These are phyloP conservation scores for Ectropis crepuscularia DNA, from an alignment of 2,888 invertebrate species.

Conservation along the genomic window DNA sequence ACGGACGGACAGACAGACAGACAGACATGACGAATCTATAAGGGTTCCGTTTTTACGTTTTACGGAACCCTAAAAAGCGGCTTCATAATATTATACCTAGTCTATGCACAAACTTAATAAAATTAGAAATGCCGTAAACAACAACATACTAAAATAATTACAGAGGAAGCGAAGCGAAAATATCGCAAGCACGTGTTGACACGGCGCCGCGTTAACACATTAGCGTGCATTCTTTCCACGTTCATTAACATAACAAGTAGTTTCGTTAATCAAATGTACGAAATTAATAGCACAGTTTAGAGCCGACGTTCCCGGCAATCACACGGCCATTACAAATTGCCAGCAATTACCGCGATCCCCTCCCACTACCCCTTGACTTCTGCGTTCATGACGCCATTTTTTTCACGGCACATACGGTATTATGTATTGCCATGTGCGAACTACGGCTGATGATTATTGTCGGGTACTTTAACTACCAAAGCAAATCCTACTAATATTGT, in stretches of 20 bases:
- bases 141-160: slow-evolving; percentile 70
- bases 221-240: slow-evolving; percentile 81
- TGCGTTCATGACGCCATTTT: slow-evolving; percentile 63
- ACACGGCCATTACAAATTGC: slow-evolving; percentile 83
- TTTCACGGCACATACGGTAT: slow-evolving; percentile 59
- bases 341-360: slow-evolving; percentile 76
- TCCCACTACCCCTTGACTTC: slow-evolving; percentile 57
- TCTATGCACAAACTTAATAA: not conserved
- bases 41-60: no score
- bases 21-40: no score
- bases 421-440: slow-evolving; percentile 19
- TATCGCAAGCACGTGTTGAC: slow-evolving; percentile 80
- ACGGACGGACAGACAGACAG: no score
- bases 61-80: no score
- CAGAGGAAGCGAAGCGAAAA: slow-evolving; percentile 68
- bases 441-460: not conserved
- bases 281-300: slow-evolving; percentile 84
- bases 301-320: slow-evolving; percentile 80
- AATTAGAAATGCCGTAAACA: slow-evolving; percentile 53
- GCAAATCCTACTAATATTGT: no score
- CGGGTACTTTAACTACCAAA: not conserved
- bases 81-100: not conserved
- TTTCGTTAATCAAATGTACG: slow-evolving; percentile 85
- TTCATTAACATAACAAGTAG: slow-evolving; percentile 84
- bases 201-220: slow-evolving; percentile 77